Conservation (phyloP, 23 tunicate species). For the Oikopleura vanhoeffeni region DNA sequence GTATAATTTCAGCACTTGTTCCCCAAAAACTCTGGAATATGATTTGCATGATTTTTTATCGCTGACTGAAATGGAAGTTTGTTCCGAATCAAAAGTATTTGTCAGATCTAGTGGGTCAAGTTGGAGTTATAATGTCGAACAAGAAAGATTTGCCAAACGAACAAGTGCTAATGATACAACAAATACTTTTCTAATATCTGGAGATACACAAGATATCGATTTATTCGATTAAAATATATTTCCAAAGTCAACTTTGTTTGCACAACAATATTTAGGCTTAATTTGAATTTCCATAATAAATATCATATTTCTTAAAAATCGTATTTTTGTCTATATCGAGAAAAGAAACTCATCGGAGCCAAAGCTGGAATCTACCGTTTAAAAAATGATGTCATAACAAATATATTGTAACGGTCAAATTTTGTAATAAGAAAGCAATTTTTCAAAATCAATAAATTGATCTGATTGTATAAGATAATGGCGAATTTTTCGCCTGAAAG, state of each 20-base stretch:
- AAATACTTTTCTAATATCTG: background rate
- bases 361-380: no score
- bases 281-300: background rate
- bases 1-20: background rate
- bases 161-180: background rate
- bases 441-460: no score
- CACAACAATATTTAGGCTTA: background rate
- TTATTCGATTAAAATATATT: background rate
- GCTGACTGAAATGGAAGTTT: background rate
- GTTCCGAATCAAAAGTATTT: background rate
- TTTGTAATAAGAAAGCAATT: no score
- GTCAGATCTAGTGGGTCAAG: background rate
- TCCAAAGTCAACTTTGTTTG: no score
- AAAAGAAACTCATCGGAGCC: no score
- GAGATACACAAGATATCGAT: background rate
- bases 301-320: conserved; percentile 43
- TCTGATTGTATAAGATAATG: no score
- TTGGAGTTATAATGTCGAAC: background rate
- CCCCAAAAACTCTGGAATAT: background rate
- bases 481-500: no score
- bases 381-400: no score
- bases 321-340: conserved; percentile 58
- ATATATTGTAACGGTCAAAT: no score
- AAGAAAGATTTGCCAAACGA: background rate
- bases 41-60: background rate